These are phyloP conservation scores for Aradophagus sp. DNA, from an alignment of 1,140 invertebrate genomes.

Conservation along the genomic window DNA sequence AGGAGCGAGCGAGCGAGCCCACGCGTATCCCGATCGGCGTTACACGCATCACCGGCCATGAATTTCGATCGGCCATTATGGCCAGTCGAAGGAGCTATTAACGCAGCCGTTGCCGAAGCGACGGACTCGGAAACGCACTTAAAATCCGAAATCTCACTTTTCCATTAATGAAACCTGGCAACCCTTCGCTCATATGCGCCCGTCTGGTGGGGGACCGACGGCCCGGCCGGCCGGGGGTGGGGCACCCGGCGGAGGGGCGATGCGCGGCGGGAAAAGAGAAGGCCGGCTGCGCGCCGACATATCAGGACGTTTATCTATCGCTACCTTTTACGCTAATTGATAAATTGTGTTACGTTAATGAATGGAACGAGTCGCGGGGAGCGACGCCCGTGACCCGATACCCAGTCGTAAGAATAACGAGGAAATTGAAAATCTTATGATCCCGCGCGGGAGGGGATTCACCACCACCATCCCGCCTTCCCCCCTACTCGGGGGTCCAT, in stretches of 20 bases:
- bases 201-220: constrained; percentile 20
- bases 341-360: constrained; percentile 76
- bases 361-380: constrained; percentile 62
- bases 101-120: constrained; percentile 55
- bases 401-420: constrained; percentile 61
- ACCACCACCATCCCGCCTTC: constrained; percentile 1
- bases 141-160: constrained; percentile 71
- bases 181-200: constrained; percentile 64
- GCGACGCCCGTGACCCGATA: constrained; percentile 39
- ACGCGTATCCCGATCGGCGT: constrained; percentile 53
- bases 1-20: constrained; percentile 42
- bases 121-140: constrained; percentile 70
- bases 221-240: neutral
- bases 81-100: constrained; percentile 61
- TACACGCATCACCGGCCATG: constrained; percentile 50
- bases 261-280: constrained; percentile 49
- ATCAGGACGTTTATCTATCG: constrained; percentile 74
- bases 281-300: constrained; percentile 60
- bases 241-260: constrained; percentile 10
- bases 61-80: constrained; percentile 62
- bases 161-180: constrained; percentile 70
- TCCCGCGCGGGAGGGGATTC: constrained; percentile 18
- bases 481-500: constrained; percentile 28
- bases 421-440: constrained; percentile 68
- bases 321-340: constrained; percentile 76